Base-by-base conservation (phyloP, 1,140 invertebrate genomes). In the Drosophila lowei region DNA sequence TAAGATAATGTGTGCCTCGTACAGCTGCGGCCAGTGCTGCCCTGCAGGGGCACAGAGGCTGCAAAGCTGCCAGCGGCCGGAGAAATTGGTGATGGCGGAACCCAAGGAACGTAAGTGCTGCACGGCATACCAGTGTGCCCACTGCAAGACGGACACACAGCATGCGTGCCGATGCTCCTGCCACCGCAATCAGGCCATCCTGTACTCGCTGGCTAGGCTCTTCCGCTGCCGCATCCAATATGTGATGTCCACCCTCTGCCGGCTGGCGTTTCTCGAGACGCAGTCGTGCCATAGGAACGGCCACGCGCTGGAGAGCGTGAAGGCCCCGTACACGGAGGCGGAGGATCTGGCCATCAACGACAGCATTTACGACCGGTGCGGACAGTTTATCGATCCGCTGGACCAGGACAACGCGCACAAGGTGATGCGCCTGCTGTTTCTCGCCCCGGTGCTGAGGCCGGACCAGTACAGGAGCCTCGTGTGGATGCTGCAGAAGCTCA, bases 281-380 rank as follows among this genome's bases (percentile, higher is more conserved):
- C 41, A 57, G 23, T 25, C 23, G 23, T 25, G 23, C 23, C 23
- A 25, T 25, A 5, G 4, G 5, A 25, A 25, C 23, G 44, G 6
- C 38, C 52, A 0, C 66, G 75, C 2, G 53, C 79, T 89, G 79
- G 48, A 58, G 13, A 23, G 66, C 1, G 58, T 88, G 1, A 62
- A 46, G 62, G 83, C 70, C 0, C 84, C 83, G 6, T 88, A 73
- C 13, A 25, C 78, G 7, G 61, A 76, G 15, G 49, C 84, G 0
- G 57, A 79, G 7, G 83, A 88, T 38, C 41, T 88, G 62, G 63
- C 55, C 60, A 88, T 88, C 49, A 89, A 88, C 13, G 84, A 88
- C 55, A 73, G 83, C 52, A 72, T 88, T 49, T 88, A 72, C 23
- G 84, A 88, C 25, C 84, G 67, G 0, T 89, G 79, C 8, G 34